Evolutionary conservation across 2,888 invertebrate genomes (phyloP), one percentile per base, ranked within the genome.

Genomic region (Stictocephala bisonia): DNA sequence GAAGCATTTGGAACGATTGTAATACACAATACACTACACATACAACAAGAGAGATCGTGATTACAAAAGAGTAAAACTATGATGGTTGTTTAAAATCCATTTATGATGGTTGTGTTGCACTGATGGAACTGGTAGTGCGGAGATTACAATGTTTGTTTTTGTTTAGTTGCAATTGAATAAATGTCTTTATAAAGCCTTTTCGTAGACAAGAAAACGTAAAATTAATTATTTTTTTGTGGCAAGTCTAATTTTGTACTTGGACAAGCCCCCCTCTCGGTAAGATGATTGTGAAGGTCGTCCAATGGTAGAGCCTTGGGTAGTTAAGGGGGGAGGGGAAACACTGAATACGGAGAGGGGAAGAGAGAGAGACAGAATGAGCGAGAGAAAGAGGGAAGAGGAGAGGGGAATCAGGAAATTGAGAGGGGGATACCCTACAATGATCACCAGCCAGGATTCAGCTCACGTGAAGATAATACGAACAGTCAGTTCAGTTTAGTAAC

Each of bases 381-480:
- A 58, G 48, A 26, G 6, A 60, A 48, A 44, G 44, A 26, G 68
- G 60, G 51, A 18, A 26, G 29, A 15, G 41, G 53, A 71, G 74
- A 71, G 71, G 74, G 71, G 71, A 74, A 64, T 67, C 71, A 74
- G 71, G 74, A 74, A 71, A 60, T 67, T 44, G 71, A 71, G 66
- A 56, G 66, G 67, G 51, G 67, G 71, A 56, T 67, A 56, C 71
- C 71, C 66, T 71, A 74, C 71, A 71, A 71, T 56, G 73, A 69
- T 60, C 48, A 51, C 58, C 31, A 71, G 71, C 56, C 58, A 67
- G 74, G 70, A 70, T 66, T 73, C 73, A 73, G 73, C 70, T 72
- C 58, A 66, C 70, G 70, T 70, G 64, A 73, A 70, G 73, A 67
- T 72, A 72, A 68, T 66, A 53, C 48, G 31, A 60, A 50, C 66